Evolutionary conservation across 2,888 invertebrate species (phyloP).

Genomic region (Gari tellinella): DNA sequence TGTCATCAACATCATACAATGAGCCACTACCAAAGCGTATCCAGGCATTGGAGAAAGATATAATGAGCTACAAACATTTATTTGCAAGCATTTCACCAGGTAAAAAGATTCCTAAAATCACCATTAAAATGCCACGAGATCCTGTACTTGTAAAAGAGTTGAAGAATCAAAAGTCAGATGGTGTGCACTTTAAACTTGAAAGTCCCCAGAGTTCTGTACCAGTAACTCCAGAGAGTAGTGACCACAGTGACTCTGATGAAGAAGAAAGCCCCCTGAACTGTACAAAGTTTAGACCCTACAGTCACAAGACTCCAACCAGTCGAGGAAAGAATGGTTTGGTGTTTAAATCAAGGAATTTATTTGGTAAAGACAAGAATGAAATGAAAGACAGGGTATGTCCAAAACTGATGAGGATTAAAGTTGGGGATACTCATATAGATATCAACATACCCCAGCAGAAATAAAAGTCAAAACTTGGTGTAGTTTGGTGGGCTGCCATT

Average conservation of each 20-base stretch:
- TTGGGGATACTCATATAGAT: constrained; percentile 49
- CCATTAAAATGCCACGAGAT: constrained; percentile 69
- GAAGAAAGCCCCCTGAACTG: constrained; percentile 58
- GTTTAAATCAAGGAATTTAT: constrained; percentile 12
- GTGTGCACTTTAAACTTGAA: constrained; percentile 65
- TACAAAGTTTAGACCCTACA: constrained; percentile 53
- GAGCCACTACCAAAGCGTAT: constrained; percentile 39
- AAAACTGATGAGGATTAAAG: constrained; percentile 54
- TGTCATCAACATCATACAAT: constrained; percentile 26
- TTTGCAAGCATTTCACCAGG: constrained; percentile 45
- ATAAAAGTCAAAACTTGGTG: too few relatives aligned
- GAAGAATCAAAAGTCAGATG: constrained; percentile 47
- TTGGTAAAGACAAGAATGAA: not conserved
- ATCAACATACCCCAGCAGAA: constrained; percentile 56
- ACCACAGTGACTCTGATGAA: constrained; percentile 51
- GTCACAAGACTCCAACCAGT: constrained; percentile 3
- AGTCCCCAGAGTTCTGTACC: constrained; percentile 46
- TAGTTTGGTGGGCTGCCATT: too few relatives aligned
- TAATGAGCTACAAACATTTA: constrained; percentile 37
- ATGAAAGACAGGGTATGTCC: constrained; percentile 28
- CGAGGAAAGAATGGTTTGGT: not conserved
- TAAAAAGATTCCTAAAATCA: constrained; percentile 67
- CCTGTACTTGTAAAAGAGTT: constrained; percentile 67
- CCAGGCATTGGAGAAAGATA: constrained; percentile 25
- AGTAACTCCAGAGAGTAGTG: constrained; percentile 50